phyloP scores from a whole-genome alignment of 1,140 invertebrate genomes.

The Hycleus phaleratus region DNA sequence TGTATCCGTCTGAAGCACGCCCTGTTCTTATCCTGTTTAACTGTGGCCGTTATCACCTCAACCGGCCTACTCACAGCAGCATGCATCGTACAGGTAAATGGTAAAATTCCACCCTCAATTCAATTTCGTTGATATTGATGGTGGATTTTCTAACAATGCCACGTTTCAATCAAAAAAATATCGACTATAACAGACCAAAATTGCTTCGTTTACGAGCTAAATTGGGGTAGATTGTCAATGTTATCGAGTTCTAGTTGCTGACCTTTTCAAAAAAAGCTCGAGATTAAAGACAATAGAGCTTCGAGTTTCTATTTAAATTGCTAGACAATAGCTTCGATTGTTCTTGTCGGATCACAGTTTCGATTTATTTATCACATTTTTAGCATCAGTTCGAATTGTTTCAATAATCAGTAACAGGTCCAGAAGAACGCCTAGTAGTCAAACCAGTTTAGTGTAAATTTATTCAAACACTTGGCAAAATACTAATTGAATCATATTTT shows the following conservation, averaged over 20 bases:
- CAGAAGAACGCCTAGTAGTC: too few relatives aligned
- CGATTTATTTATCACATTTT: too few relatives aligned
- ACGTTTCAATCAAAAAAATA: neutral
- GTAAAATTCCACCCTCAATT: neutral
- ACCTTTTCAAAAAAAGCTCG: too few relatives aligned
- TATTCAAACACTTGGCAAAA: conserved; percentile 4
- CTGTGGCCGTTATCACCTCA: conserved; percentile 45
- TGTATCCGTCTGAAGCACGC: conserved; percentile 57
- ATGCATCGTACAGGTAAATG: conserved; percentile 42
- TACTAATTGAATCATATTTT: conserved; percentile 6
- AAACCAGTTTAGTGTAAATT: neutral
- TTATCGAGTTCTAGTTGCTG: neutral
- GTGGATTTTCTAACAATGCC: too few relatives aligned
- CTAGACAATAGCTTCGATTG: too few relatives aligned
- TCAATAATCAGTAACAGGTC: too few relatives aligned
- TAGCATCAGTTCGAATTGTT: too few relatives aligned
- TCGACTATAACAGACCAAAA: neutral
- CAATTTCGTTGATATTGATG: neutral
- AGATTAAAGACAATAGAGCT: too few relatives aligned
- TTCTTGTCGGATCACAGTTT: too few relatives aligned
- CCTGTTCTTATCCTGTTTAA: conserved; percentile 52
- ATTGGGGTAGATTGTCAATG: conserved; percentile 1
- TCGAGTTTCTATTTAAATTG: too few relatives aligned
- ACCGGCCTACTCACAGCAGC: conserved; percentile 44
- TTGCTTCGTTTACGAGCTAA: neutral